Base-by-base conservation (phyloP, 2,888 invertebrate genomes). In the Mechanitis messenoides region DNA sequence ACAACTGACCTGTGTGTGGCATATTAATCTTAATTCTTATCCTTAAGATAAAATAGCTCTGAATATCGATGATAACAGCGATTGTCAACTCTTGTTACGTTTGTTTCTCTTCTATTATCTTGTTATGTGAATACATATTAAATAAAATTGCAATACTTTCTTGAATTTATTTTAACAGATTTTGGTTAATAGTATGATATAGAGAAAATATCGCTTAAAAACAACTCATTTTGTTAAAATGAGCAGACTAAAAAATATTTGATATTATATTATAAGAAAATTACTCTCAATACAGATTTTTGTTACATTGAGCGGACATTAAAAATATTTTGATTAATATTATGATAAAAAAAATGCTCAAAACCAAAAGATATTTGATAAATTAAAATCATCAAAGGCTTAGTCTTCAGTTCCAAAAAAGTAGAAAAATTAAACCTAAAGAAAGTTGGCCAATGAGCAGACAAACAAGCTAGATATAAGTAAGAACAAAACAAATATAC, bases 21-120 rank as follows among this genome's bases (percentile, higher is more conserved):
- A 79, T 66, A 69, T 74, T 70, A 73, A 62, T 68, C 75, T 77
- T 76, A 79, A 72, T 67, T 75, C 75, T 79, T 86, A 85, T 86
- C 84, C 82, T 20, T 59, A 54, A 68, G 87, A 86, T 86, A 87
- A 79, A 62, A 62, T 66, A 63, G 20, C 20, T 20, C 69, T 56
- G 53, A 60, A 69, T 83, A 85, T 82, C 79, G 7, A 11, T 50
- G 50, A 50, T 50, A 50, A 50, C n/a, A 31, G 2, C 50, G 50
- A 50, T 9, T 50, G n/a, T 50, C 9, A 50, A 50, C 6, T 42
- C 42, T 9, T 50, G 31, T 31, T 31, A 31, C 31, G 50, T 31
- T 50, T 28, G 47, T 47, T 20, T 9, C 50, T 50, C 11, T 9
- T 9, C 31, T 9, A 31, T 50, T 50, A 50, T 6, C 50, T 31